A percentile compares a stretch with the other conserved stretches of the same genome.
phyloP scores from a whole-genome alignment of 2,113 vertebrate species.

The Etheostoma spectabile region DNA sequence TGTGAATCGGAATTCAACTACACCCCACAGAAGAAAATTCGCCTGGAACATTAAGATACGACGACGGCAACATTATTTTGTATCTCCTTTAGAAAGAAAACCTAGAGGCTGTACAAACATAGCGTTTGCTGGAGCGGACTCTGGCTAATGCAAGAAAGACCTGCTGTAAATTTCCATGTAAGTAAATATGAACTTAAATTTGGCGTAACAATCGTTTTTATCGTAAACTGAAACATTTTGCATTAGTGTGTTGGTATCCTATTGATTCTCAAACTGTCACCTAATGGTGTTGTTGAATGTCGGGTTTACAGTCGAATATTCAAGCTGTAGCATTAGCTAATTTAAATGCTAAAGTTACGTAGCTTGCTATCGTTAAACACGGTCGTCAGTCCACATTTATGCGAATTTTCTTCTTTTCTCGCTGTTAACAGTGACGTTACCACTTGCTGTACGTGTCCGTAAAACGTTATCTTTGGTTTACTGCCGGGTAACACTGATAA shows the following conservation, averaged over 20 bases:
- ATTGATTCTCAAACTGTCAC: not conserved
- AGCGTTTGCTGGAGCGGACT: conserved; percentile 40
- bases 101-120: not conserved
- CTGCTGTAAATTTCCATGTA: conserved; percentile 75
- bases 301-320: not conserved
- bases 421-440: not conserved
- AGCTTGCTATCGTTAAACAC: not conserved
- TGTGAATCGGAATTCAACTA: conserved; percentile 25
- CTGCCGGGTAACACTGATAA: conserved; percentile 31
- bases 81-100: conserved; percentile 26
- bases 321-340: conserved; percentile 15
- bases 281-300: not conserved
- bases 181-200: conserved; percentile 43
- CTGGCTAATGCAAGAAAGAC: conserved; percentile 49
- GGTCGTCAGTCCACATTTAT: not conserved
- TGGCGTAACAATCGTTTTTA: not conserved
- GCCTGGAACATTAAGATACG: conserved; percentile 69
- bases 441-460: not conserved
- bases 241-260: not conserved
- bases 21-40: conserved; percentile 35
- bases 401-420: fast-evolving
- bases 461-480: not conserved
- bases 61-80: conserved; percentile 41
- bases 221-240: fast-evolving
- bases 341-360: conserved; percentile 43